Evolutionary conservation across 1,140 invertebrate species (phyloP), one percentile per base, ranked within the genome.

Genomic region (Bombus pyrosoma): DNA sequence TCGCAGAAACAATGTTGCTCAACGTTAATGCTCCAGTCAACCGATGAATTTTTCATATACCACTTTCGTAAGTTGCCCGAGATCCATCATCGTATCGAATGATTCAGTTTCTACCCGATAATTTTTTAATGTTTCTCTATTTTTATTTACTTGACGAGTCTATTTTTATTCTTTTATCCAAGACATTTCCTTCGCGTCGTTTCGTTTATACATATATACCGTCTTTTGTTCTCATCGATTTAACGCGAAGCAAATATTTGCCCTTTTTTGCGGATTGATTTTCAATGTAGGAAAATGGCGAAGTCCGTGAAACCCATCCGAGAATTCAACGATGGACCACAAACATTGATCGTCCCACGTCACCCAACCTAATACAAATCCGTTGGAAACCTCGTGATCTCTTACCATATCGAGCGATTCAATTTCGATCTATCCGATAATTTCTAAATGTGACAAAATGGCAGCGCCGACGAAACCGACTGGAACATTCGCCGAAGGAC

Each of bases 21-120:
- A 18, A 28, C 72, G 41, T 75, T 75, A 64, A 78, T 75, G 22
- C 53, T 28, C 32, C 37, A 34, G 32, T 37, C 73, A 32, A 3
- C 18, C 59, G 28, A 76, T 77, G 74, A 83, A 83, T 83, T 75
- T 66, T 83, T 83, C 73, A 83, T 66, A 76, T 18, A n/a, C 32
- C 32, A 25, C 53, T 81, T 41, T 12, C 25, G 12, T 10, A 25
- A n/a, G 12, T 9, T 68, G 8, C 28, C 22, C 41, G 59, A 37
- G 71, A 53, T 76, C 73, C 34, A 47, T 77, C 73, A 68, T 69
- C 74, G 62, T 8, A 34, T 25, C n/a, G 5, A 62, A 47, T 68
- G 43, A 77, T 57, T 83, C 47, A 76, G 76, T 83, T 83, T 53
- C 41, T 18, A 34, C 4, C 37, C 37, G 37, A 39, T 69, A 22